Base-by-base conservation (phyloP, 2,888 invertebrate genomes). In the Microctonus hyperodae region DNA sequence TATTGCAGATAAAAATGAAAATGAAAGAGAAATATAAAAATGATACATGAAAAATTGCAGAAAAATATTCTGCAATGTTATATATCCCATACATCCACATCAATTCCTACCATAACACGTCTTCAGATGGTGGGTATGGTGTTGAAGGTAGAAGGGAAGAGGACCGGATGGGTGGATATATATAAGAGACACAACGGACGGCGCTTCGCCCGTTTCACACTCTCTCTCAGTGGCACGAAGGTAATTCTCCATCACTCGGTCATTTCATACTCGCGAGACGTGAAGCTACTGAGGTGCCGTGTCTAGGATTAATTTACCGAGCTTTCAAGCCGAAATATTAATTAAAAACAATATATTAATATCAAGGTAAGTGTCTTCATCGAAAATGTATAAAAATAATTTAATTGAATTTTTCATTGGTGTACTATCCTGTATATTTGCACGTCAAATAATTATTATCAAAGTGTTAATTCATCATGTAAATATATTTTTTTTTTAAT, bases 181-280 rank as follows among this genome's bases (percentile, higher is more conserved):
- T 83, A 83, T 83, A 83, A 81, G 82, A 83, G 78, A 77, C 74
- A 81, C 76, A 74, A 74, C 70, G 74, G 66, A 62, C 75, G 75
- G 71, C 76, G 78, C 75, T 74, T 79, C 78, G 81, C 79, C 83
- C 79, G 82, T 83, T 83, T 82, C 79, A 81, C 79, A 81, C 80
- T 82, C 80, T 79, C 78, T 78, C 81, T 77, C 74, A 74, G 73
- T 73, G 71, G 64, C 62, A 68, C 64, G 71, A 59, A 57, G 68
- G 64, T 65, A 25, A 40, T 48, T 62, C 40, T 60, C 37, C 63
- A 16, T 70, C 67, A 70, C 69, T 69, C 56, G 67, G 51, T 55
- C 58, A 56, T 35, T 68, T 13, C 6, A 35, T 62, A 22, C 13
- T 44, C 35, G 48, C 33, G 37, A 37, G 16, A 3, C 35, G 31